Evolutionary conservation across 2,888 invertebrate genomes (phyloP), one percentile per base, ranked within the genome.

Genomic region (Elgonia sp.): DNA sequence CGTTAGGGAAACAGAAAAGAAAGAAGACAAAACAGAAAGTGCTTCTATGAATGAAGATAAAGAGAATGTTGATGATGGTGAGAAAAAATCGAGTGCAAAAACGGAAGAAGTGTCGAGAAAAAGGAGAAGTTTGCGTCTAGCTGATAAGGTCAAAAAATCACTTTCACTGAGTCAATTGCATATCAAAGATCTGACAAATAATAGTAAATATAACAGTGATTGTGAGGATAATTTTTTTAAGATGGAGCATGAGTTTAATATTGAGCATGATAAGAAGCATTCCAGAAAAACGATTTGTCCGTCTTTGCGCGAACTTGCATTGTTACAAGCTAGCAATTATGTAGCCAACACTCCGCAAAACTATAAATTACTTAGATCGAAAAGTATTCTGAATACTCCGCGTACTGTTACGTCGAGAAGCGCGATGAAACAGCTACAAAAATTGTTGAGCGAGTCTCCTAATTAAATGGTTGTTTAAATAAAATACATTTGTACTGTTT

Each of bases 191-290:
- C 62, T 20, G 8, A 62, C n/a, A 1, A 29, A 4, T 53, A 37
- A 8, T n/a, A 72, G 9, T 55, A 20, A 21, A 37, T 46, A 29
- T 7, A 60, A 20, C 3, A 50, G 20, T 29, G 50, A 55, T 40
- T 69, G 6, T 8, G 77, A 77, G 3, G 84, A 84, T 29, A 84
- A 76, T 50, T 84, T 84, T 55, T 39, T 77, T 8, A 60, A 70
- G n/a, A 75, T 84, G 67, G 84, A 84, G n/a, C 37, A 53, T 8
- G 62, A 69, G 2, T 21, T 84, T 29, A 84, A 76, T n/a, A 84
- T 84, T n/a, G 72, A 57, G 9, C 70, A 75, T 12, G 42, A 84
- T 18, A 63, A 70, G 7, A 77, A 62, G 21, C 9, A 16, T 3
- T 18, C 10, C n/a, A 70, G 63, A n/a, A 77, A 76, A 12, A 72